A percentile compares a stretch with the other conserved stretches of the same genome.
Evolutionary conservation across 2,797 vertebrate species (phyloP).

Genomic region (Sebastes wilsoni): DNA sequence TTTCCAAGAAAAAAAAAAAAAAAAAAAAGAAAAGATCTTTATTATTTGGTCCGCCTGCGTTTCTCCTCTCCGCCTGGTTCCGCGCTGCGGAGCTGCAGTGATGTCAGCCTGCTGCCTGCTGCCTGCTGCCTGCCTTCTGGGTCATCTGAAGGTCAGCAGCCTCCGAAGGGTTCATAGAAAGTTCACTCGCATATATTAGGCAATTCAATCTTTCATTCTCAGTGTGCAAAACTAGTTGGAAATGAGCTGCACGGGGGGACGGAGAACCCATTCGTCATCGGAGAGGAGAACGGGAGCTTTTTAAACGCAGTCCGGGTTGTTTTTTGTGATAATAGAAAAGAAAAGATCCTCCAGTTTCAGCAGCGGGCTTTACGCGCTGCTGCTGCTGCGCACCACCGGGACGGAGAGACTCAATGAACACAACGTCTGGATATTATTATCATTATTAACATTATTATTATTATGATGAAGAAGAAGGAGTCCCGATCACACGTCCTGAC

Average conservation of each 20-base stretch:
- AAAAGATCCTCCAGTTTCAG: conserved; percentile 23
- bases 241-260: conserved; percentile 91
- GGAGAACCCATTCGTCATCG: conserved; percentile 87
- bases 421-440: conserved; percentile 30
- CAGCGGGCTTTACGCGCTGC: conserved; percentile 17
- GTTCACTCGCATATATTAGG: conserved; percentile 99
- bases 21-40: background rate
- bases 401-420: conserved; percentile 30
- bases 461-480: background rate
- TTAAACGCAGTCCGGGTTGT: conserved; percentile 60
- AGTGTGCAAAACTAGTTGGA: conserved; percentile 94
- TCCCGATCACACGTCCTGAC: conserved; percentile 45
- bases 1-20: background rate
- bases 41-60: conserved; percentile 36
- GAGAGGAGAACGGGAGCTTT: conserved; percentile 79
- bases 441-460: background rate
- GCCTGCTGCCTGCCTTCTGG: conserved; percentile 70
- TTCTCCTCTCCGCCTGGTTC: conserved; percentile 63
- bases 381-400: background rate
- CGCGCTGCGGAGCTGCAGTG: conserved; percentile 80
- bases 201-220: conserved; percentile 97
- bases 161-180: conserved; percentile 97
- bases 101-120: conserved; percentile 88
- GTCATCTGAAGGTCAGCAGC: conserved; percentile 99
- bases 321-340: conserved; percentile 32